Evolutionary conservation across 2,113 vertebrate species (phyloP).

Genomic region (Callithrix jacchus): DNA sequence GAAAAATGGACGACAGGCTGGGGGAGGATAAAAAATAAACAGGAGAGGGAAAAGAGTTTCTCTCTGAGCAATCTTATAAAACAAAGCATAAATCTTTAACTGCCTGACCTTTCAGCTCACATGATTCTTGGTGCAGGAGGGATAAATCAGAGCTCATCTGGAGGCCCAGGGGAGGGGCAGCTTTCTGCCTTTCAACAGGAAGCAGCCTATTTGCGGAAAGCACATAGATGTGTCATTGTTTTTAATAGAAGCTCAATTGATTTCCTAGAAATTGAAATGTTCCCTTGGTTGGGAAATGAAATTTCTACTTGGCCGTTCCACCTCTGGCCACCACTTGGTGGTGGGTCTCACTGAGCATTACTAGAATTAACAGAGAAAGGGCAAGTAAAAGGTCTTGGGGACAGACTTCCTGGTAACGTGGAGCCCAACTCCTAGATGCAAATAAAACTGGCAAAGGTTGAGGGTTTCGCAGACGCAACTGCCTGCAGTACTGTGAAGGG

Average conservation of each 20-base stretch:
- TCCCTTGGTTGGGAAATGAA: conserved; percentile 65
- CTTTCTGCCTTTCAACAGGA: conserved; percentile 61
- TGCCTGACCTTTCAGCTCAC: conserved; percentile 78
- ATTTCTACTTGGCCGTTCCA: conserved; percentile 64
- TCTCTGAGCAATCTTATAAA: conserved; percentile 78
- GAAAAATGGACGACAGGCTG: conserved; percentile 73
- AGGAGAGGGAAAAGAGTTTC: conserved; percentile 49
- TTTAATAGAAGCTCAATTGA: conserved; percentile 64
- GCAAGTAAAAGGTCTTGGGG: conserved; percentile 36
- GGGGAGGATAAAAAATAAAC: conserved; percentile 65
- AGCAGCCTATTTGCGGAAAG: conserved; percentile 53
- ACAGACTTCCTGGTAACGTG: conserved; percentile 8
- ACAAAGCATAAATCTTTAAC: conserved; percentile 80
- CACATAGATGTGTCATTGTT: conserved; percentile 60
- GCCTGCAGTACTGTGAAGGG: background rate
- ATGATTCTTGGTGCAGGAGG: conserved; percentile 63
- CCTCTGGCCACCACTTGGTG: conserved; percentile 5
- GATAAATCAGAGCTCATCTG: conserved; percentile 76
- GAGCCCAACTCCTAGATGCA: conserved; percentile 31
- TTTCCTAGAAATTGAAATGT: conserved; percentile 73
- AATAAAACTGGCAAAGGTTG: background rate
- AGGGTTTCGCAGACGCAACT: background rate
- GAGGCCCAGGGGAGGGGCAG: conserved; percentile 52
- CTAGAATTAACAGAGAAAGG: conserved; percentile 66
- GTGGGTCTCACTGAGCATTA: conserved; percentile 34